Evolutionary conservation across 2,888 invertebrate genomes (phyloP).

Genomic region (Agriopis marginaria): DNA sequence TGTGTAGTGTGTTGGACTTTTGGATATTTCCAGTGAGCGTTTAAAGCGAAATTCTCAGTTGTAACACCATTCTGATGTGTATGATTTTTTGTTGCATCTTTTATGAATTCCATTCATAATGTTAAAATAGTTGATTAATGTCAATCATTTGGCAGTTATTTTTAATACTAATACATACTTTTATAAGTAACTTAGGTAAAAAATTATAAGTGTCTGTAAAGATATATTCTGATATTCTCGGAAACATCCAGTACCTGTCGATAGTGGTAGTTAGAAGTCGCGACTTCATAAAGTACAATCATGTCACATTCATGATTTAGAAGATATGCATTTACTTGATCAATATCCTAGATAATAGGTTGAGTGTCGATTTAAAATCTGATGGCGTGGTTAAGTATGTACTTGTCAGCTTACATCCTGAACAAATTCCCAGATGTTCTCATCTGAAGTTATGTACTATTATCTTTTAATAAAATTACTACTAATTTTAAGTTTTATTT

Average conservation of each 20-base stretch:
- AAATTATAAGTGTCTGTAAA: constrained; percentile 25
- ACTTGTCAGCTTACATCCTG: constrained; percentile 30
- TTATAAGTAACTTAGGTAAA: constrained; percentile 20
- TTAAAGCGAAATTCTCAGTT: constrained; percentile 61
- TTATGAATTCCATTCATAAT: constrained; percentile 42
- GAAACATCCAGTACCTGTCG: constrained; percentile 40
- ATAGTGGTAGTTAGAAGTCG: constrained; percentile 37
- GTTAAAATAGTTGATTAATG: constrained; percentile 31
- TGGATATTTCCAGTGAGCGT: constrained; percentile 56
- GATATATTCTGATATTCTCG: constrained; percentile 24
- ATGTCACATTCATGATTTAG: constrained; percentile 23
- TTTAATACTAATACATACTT: constrained; percentile 29
- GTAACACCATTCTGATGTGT: constrained; percentile 50
- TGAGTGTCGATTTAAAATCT: constrained; percentile 23
- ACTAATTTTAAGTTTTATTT: constrained; percentile 79
- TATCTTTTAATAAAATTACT: constrained; percentile 79
- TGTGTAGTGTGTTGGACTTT: constrained; percentile 59
- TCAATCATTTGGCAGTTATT: constrained; percentile 43
- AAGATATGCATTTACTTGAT: constrained; percentile 24
- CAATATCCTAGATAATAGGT: background rate
- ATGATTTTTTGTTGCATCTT: constrained; percentile 22
- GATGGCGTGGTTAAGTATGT: constrained; percentile 28
- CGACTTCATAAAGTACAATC: constrained; percentile 20
- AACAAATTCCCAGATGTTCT: constrained; percentile 45
- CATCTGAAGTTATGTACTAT: constrained; percentile 66